phyloP scores from a whole-genome alignment of 2,797 vertebrate genomes.

The Ambastaia sidthimunki region DNA sequence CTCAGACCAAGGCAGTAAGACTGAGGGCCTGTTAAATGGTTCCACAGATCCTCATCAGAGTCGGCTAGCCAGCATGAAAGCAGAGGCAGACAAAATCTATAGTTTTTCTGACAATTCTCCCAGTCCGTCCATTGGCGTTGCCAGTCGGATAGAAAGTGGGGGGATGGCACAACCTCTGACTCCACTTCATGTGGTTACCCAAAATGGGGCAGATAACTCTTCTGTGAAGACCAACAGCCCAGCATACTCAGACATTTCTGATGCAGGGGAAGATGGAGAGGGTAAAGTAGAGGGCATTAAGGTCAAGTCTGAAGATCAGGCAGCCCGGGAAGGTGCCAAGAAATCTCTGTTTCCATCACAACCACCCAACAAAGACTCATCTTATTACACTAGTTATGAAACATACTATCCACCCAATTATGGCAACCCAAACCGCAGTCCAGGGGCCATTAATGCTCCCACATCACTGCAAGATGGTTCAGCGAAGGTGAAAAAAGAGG shows the following conservation, averaged over 20 bases:
- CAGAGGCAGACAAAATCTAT: conserved; percentile 98
- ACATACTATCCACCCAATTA: conserved; percentile 94
- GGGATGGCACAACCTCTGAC: conserved; percentile 89
- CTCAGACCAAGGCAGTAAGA: conserved; percentile 77
- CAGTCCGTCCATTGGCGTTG: conserved; percentile 92
- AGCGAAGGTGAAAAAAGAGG: conserved; percentile 92
- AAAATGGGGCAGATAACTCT: conserved; percentile 94
- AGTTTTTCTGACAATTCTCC: conserved; percentile 98
- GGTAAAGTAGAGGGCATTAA: conserved; percentile 88
- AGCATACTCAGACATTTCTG: conserved; percentile 97
- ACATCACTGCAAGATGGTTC: conserved; percentile 79
- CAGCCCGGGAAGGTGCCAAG: conserved; percentile 91
- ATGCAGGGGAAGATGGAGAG: conserved; percentile 96
- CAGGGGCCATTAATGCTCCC: conserved; percentile 81
- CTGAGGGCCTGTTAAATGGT: conserved; percentile 87
- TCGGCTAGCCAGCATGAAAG: conserved; percentile 97
- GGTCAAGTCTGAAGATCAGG: conserved; percentile 88
- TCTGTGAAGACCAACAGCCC: conserved; percentile 98
- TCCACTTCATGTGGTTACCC: conserved; percentile 88
- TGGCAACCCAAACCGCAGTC: conserved; percentile 92
- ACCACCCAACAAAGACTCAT: conserved; percentile 90
- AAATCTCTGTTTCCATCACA: conserved; percentile 92
- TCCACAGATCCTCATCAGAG: conserved; percentile 94
- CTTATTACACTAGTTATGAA: conserved; percentile 92
- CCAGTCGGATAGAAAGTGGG: conserved; percentile 88